phyloP scores from a whole-genome alignment of 2,888 invertebrate genomes.

The Ectemnius continuus region DNA sequence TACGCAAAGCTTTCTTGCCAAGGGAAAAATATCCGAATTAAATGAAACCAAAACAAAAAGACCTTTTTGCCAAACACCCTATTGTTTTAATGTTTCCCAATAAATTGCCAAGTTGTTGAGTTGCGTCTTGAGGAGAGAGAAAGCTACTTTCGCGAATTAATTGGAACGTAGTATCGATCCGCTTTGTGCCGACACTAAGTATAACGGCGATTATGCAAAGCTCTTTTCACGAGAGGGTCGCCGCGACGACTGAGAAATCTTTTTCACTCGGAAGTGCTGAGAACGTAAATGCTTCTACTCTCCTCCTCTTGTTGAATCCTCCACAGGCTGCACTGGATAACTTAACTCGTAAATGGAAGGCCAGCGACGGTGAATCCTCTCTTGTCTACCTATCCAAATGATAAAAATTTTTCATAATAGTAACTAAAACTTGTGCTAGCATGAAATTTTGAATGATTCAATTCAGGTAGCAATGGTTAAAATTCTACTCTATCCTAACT shows the following conservation, averaged over 20 bases:
- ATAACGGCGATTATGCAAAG: background rate
- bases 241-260: background rate
- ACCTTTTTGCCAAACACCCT: too few relatives aligned
- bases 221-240: background rate
- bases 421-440: too few relatives aligned
- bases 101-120: too few relatives aligned
- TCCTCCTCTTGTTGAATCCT: background rate
- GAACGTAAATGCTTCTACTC: background rate
- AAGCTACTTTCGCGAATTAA: conserved; percentile 1
- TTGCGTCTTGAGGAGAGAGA: background rate
- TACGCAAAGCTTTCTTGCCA: conserved; percentile 30
- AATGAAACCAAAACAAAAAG: too few relatives aligned
- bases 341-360: conserved; percentile 3
- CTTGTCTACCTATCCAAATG: too few relatives aligned
- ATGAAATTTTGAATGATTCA: too few relatives aligned
- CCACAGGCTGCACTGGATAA: background rate
- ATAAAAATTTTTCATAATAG: too few relatives aligned
- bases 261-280: background rate
- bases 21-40: too few relatives aligned
- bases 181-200: background rate
- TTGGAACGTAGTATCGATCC: background rate
- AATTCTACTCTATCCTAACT: too few relatives aligned
- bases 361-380: too few relatives aligned
- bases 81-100: too few relatives aligned
- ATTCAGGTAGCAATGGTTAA: too few relatives aligned